Evolutionary conservation across 2,113 vertebrate species (phyloP).

Genomic region (Hyperoodon ampullatus): DNA sequence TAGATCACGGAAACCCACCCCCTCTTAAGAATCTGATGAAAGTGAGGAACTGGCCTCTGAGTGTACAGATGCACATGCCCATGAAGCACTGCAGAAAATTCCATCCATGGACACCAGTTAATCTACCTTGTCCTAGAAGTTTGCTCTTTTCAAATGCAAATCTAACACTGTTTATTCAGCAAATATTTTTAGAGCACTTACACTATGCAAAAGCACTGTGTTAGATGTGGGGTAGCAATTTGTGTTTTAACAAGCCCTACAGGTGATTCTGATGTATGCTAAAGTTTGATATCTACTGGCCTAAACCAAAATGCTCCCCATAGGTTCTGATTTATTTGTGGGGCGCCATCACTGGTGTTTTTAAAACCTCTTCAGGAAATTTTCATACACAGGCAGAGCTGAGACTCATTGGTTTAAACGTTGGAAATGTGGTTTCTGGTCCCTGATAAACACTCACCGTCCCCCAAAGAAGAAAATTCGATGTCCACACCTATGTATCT

Average conservation of each 20-base stretch:
- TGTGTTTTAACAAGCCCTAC: neutral
- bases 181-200: conserved; percentile 43
- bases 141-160: conserved; percentile 36
- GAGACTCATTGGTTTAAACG: neutral
- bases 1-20: neutral
- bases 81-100: neutral
- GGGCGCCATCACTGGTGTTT: neutral
- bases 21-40: neutral
- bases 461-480: neutral
- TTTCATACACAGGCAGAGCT: neutral
- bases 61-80: fast-evolving
- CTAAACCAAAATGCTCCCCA: neutral
- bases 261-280: neutral
- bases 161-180: neutral
- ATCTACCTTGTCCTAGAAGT: neutral
- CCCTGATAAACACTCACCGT: neutral
- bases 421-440: neutral
- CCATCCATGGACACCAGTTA: neutral
- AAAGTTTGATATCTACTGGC: neutral
- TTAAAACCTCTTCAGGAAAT: neutral
- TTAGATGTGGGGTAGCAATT: neutral
- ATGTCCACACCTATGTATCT: neutral
- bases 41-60: neutral
- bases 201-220: neutral
- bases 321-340: neutral